Percentiles rank a stretch among this genome's conserved stretches.
Conservation (phyloP, 35 echinoderm and acorn worm species). For the Heliocidaris erythrogramma region DNA sequence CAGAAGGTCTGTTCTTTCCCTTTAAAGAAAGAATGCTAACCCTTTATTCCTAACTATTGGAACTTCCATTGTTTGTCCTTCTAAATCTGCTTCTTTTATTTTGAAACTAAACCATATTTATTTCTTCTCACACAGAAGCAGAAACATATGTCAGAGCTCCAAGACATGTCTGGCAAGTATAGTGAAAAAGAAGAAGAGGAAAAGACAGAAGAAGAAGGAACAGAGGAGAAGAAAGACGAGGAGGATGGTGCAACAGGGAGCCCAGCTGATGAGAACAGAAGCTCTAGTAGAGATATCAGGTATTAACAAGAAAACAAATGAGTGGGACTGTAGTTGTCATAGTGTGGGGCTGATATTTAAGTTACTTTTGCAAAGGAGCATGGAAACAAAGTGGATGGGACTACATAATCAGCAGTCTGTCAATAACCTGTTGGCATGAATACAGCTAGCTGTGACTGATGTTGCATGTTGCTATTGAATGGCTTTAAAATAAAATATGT, state of each 20-base stretch:
- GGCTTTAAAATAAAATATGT: no score
- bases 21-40: background rate
- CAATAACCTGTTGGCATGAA: no score
- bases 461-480: no score
- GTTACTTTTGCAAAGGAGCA: background rate
- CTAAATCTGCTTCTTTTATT: background rate
- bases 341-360: background rate
- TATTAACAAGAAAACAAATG: background rate
- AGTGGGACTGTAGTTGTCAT: background rate
- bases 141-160: background rate
- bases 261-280: background rate
- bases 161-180: background rate
- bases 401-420: no score
- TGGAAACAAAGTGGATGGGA: no score
- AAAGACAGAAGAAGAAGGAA: background rate
- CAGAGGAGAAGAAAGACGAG: background rate
- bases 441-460: no score
- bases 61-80: background rate
- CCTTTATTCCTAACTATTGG: background rate
- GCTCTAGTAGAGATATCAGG: background rate
- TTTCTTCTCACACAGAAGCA: background rate
- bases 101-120: background rate
- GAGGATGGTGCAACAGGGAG: background rate
- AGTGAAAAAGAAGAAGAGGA: background rate
- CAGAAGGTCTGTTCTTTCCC: background rate